These are phyloP conservation scores for Crypturellus undulatus DNA, from an alignment of 2,113 vertebrate genomes.

Conservation along the genomic window DNA sequence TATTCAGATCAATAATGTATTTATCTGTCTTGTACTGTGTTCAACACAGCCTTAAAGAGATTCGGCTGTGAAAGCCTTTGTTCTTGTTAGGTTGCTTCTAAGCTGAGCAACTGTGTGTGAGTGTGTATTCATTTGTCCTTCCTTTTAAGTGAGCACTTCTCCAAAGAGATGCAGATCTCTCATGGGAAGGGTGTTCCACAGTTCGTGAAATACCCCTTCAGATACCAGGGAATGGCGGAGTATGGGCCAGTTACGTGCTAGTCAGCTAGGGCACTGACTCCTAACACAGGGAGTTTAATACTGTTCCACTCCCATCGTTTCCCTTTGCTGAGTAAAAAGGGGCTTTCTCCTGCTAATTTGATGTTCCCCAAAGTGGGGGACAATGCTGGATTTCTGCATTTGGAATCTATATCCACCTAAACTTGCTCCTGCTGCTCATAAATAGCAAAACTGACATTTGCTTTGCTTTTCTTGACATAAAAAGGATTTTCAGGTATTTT, in stretches of 20 bases:
- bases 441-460: background rate
- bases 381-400: background rate
- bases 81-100: background rate
- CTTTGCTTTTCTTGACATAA: background rate
- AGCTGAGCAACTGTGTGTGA: background rate
- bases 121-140: background rate
- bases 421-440: accelerated
- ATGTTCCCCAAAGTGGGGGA: background rate
- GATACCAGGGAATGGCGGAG: background rate
- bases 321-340: background rate
- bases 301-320: background rate
- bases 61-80: background rate
- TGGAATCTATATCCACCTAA: background rate
- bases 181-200: background rate
- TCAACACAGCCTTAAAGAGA: background rate
- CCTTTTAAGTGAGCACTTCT: background rate
- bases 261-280: background rate
- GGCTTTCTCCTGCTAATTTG: background rate
- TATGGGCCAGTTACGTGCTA: background rate
- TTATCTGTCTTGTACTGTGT: background rate
- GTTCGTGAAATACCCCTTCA: background rate
- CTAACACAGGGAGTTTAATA: background rate
- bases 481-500: background rate
- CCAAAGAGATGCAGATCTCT: background rate
- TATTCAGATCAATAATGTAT: background rate